Evolutionary conservation across 2,888 invertebrate species (phyloP).

Genomic region (Aporophyla lueneburgensis): DNA sequence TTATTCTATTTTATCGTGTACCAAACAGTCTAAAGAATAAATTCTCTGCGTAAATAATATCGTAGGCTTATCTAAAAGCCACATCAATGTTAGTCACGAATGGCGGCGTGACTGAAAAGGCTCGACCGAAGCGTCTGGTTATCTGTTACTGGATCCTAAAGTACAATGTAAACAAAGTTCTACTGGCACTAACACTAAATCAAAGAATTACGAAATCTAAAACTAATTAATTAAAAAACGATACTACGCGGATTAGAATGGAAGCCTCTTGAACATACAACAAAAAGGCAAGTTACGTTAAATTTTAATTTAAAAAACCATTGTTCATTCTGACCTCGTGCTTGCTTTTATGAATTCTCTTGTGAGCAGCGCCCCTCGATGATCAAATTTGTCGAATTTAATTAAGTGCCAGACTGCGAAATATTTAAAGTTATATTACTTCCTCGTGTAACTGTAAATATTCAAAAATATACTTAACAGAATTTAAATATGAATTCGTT

Average conservation of each 20-base stretch:
- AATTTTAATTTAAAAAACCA: constrained; percentile 69
- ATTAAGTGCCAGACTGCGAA: constrained; percentile 66
- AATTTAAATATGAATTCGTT: constrained; percentile 21
- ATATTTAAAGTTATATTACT: constrained; percentile 53
- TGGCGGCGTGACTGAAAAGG: constrained; percentile 82
- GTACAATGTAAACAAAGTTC: constrained; percentile 65
- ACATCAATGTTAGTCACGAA: constrained; percentile 86
- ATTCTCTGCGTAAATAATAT: constrained; percentile 81
- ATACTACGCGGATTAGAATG: constrained; percentile 10
- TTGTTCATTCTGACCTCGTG: constrained; percentile 67
- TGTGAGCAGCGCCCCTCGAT: constrained; percentile 66
- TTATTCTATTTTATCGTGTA: constrained; percentile 68
- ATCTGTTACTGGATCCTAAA: constrained; percentile 73
- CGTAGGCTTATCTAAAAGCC: constrained; percentile 81
- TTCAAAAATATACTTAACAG: constrained; percentile 19
- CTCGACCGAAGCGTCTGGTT: constrained; percentile 76
- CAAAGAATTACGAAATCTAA: constrained; percentile 26
- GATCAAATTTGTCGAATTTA: constrained; percentile 70
- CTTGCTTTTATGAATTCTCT: constrained; percentile 66
- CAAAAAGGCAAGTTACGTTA: constrained; percentile 60
- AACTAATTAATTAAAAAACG: constrained; percentile 10
- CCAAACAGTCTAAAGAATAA: constrained; percentile 68
- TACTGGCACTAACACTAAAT: constrained; percentile 14
- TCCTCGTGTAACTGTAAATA: constrained; percentile 40
- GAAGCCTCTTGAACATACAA: constrained; percentile 42